These are phyloP conservation scores for Penaeus japonicus DNA, from an alignment of 1,140 invertebrate genomes.

Conservation along the genomic window DNA sequence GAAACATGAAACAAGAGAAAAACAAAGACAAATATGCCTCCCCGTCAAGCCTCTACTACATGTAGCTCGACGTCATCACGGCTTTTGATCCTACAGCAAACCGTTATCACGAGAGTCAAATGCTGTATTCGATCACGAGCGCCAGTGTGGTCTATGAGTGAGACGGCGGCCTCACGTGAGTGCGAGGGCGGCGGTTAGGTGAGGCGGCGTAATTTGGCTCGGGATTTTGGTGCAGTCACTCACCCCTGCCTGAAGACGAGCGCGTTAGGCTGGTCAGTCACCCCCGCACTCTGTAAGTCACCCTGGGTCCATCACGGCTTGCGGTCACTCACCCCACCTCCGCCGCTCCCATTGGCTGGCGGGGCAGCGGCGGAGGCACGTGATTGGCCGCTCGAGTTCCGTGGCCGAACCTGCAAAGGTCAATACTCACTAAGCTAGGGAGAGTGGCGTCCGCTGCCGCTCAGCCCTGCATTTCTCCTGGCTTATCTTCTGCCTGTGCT, in stretches of 20 bases:
- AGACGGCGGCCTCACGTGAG: too few relatives aligned
- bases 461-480: background rate
- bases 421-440: constrained; percentile 20
- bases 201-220: too few relatives aligned
- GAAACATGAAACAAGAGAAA: too few relatives aligned
- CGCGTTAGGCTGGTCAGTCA: background rate
- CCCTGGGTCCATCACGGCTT: constrained; percentile 6
- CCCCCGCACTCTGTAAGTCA: constrained; percentile 13
- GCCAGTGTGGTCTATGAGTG: too few relatives aligned
- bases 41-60: too few relatives aligned
- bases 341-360: constrained; percentile 9
- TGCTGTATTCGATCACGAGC: too few relatives aligned
- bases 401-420: constrained; percentile 34
- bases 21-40: too few relatives aligned
- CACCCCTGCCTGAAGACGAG: background rate
- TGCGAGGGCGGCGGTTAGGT: too few relatives aligned
- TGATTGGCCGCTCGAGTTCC: background rate
- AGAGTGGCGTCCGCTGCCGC: background rate
- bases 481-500: too few relatives aligned
- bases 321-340: constrained; percentile 13
- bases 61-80: too few relatives aligned
- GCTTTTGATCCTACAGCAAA: too few relatives aligned
- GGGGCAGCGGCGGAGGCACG: background rate
- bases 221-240: background rate
- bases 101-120: too few relatives aligned